These are phyloP conservation scores for Ailuropoda melanoleuca DNA, from an alignment of 2,113 vertebrate genomes.

Conservation along the genomic window DNA sequence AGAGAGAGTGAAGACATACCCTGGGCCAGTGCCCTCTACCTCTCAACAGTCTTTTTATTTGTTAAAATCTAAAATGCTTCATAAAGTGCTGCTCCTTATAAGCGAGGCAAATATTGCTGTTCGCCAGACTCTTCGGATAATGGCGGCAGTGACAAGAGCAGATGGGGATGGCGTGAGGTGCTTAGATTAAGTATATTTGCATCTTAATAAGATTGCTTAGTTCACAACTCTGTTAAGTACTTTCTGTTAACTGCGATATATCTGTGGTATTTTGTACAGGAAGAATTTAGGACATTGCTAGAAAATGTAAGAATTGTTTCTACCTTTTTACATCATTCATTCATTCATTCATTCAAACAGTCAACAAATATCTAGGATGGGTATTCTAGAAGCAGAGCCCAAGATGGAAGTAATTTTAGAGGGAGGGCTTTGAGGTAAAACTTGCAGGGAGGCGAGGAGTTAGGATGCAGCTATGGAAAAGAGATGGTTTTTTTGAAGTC, in stretches of 20 bases:
- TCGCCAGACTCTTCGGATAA: not conserved
- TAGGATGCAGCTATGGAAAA: not conserved
- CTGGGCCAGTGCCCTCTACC: too few species aligned
- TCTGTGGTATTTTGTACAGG: not conserved
- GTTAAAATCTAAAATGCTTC: not conserved
- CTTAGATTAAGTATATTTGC: not conserved
- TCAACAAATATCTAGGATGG: not conserved
- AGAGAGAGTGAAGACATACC: not conserved
- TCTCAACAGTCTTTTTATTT: not conserved
- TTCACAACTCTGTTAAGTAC: not conserved
- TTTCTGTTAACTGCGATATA: not conserved
- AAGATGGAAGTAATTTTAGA: slow-evolving; percentile 18
- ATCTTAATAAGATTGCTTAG: not conserved
- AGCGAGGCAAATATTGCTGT: not conserved
- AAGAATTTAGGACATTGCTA: not conserved
- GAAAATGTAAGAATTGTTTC: not conserved
- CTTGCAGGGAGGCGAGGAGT: not conserved
- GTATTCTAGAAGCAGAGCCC: not conserved
- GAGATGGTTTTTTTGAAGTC: not conserved
- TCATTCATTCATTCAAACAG: not conserved
- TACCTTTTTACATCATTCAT: not conserved
- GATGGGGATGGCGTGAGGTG: not conserved
- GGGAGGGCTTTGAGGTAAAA: not conserved
- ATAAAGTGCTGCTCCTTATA: not conserved
- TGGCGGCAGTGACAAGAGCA: not conserved